Evolutionary conservation across 1,140 invertebrate species (phyloP).

Genomic region (Probaryconus sp.): DNA sequence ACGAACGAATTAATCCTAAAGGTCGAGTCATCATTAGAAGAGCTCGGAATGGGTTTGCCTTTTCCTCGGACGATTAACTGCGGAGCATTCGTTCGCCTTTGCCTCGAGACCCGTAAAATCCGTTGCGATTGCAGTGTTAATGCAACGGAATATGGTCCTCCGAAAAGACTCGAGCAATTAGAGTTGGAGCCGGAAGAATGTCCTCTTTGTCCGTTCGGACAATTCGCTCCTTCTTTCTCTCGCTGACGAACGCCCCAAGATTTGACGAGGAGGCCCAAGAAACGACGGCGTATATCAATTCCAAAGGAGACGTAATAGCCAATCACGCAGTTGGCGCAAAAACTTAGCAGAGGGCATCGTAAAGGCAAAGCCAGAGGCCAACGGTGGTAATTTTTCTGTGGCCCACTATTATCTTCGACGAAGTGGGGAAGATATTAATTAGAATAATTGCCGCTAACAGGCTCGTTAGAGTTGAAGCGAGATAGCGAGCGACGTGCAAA

Average conservation of each 20-base stretch:
- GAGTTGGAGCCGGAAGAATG: constrained; percentile 62
- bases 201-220: constrained; percentile 30
- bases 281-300: constrained; percentile 75
- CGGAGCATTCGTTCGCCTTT: constrained; percentile 32
- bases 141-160: constrained; percentile 21
- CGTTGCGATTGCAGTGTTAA: constrained; percentile 5
- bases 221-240: neutral
- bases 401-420: constrained; percentile 4
- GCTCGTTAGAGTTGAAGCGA: constrained; percentile 76
- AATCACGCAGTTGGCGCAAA: constrained; percentile 75
- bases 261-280: constrained; percentile 45
- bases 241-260: constrained; percentile 41
- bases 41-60: constrained; percentile 7
- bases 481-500: constrained; percentile 74
- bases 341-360: constrained; percentile 69
- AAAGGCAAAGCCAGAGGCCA: constrained; percentile 64
- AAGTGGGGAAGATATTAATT: constrained; percentile 77
- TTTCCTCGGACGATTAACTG: constrained; percentile 49
- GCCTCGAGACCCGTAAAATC: constrained; percentile 21
- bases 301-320: constrained; percentile 74
- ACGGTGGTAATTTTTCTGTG: constrained; percentile 18
- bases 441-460: constrained; percentile 79
- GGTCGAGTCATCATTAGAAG: constrained; percentile 49
- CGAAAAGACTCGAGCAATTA: constrained; percentile 73
- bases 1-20: constrained; percentile 54